Evolutionary conservation across 2,113 vertebrate species (phyloP), one percentile per base, ranked within the genome.

Genomic region (Cynopterus brachyotis): DNA sequence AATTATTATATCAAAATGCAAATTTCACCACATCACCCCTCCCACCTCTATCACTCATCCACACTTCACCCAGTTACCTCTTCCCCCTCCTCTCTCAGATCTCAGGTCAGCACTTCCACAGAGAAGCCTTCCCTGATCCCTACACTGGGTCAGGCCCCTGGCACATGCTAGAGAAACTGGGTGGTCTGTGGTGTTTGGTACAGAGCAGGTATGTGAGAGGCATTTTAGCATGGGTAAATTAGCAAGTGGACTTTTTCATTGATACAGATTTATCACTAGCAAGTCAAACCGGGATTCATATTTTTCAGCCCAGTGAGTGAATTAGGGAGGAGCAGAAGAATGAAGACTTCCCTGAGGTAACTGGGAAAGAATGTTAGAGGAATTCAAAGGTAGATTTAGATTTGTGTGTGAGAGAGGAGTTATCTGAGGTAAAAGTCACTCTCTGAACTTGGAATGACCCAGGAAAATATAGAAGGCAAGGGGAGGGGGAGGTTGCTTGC

Each of bases 381-480:
- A 93, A 67, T 45, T 89, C 79, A 83, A 93, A 89, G 32, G 84
- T 73, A 83, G 64, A 35, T 57, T 67, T 86, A 47, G 37, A 50
- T 69, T 85, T 32, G 57, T 22, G 20, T 35, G 15, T 42, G 47
- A 89, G 73, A 78, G 35, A 83, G 30, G 28, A 53, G 62, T 94
- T 94, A 73, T 78, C 90, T 90, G 87, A 95, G 64, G 80, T 87
- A 47, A 92, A 59, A 95, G 80, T 84, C 75, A 70, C 55, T 72
- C 55, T 66, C 6, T 69, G 66, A 96, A 95, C 86, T 82, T 55
- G 32, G 16, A 93, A 62, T 95, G 90, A 89, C 67, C 73, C 83
- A 50, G 42, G 17, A 35, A 87, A 62, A 95, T 17, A 32, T 2
- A 45, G 82, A 80, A 80, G 28, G 16, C 20, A 2, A 17, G 6